Conservation (phyloP, 2,113 vertebrate species). For the Ctenodactylus gundi region DNA sequence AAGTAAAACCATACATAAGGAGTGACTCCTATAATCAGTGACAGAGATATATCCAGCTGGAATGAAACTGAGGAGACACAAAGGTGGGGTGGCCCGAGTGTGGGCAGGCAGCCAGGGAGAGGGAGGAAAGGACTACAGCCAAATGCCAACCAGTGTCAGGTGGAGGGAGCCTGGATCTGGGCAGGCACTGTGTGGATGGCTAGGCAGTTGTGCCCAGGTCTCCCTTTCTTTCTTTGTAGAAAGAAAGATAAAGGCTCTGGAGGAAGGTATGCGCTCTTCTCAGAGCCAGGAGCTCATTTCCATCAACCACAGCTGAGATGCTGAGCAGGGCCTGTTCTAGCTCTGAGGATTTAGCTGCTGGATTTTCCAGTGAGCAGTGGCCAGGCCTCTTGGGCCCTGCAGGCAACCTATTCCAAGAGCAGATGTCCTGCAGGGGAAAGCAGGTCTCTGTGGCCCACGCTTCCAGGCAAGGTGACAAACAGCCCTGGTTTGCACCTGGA, state of each 20-base stretch:
- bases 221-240: not conserved
- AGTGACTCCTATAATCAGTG: not conserved
- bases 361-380: not conserved
- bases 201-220: too few species aligned
- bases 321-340: not conserved
- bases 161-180: not conserved
- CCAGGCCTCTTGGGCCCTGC: not conserved
- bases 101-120: not conserved
- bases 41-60: not conserved
- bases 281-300: not conserved
- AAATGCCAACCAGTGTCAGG: not conserved
- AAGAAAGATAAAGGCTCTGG: not conserved
- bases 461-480: too few species aligned
- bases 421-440: not conserved
- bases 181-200: fast-evolving
- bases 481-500: not conserved
- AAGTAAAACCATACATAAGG: not conserved
- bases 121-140: not conserved
- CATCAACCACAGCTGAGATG: not conserved
- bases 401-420: not conserved
- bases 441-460: not conserved
- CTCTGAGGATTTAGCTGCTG: not conserved
- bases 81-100: not conserved
- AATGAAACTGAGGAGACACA: not conserved
- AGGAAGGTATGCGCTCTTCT: not conserved